These are phyloP conservation scores for Anguilla marmorata DNA, from an alignment of 2,797 vertebrate species.

Conservation along the genomic window DNA sequence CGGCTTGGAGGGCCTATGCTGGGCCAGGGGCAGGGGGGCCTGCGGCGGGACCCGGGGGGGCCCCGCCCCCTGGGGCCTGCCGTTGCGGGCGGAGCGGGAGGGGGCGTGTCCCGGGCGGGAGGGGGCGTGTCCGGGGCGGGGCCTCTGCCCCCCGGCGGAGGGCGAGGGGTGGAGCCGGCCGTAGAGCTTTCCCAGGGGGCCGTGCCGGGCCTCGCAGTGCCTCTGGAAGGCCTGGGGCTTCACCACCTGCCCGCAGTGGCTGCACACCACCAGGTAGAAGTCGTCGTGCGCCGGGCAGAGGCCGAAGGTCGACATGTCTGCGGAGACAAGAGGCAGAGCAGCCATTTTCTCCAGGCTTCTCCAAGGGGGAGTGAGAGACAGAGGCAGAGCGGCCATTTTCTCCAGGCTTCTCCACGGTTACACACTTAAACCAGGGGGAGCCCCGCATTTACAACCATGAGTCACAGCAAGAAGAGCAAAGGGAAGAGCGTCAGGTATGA, in stretches of 20 bases:
- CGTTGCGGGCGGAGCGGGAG: slow-evolving; percentile 67
- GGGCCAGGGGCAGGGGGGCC: slow-evolving; percentile 69
- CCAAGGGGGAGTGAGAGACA: background rate
- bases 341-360: too few relatives aligned
- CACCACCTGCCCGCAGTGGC: slow-evolving; percentile 91
- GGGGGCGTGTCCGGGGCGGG: slow-evolving; percentile 75
- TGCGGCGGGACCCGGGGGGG: slow-evolving; percentile 65
- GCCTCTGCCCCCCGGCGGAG: slow-evolving; percentile 71
- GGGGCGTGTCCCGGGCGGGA: slow-evolving; percentile 65
- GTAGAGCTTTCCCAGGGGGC: slow-evolving; percentile 83
- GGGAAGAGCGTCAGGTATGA: too few relatives aligned
- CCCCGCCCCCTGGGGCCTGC: slow-evolving; percentile 53
- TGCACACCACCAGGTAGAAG: slow-evolving; percentile 94
- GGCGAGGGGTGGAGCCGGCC: slow-evolving; percentile 73
- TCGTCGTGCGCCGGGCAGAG: slow-evolving; percentile 91
- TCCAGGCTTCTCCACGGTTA: too few relatives aligned
- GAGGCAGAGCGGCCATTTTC: too few relatives aligned
- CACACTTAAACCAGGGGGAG: too few relatives aligned
- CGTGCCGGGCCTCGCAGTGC: slow-evolving; percentile 89
- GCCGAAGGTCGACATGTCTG: slow-evolving; percentile 96
- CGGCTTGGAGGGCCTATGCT: slow-evolving; percentile 78
- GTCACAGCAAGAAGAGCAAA: too few relatives aligned
- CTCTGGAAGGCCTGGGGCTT: slow-evolving; percentile 96
- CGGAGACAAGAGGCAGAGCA: background rate
- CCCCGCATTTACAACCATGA: too few relatives aligned